phyloP scores from a whole-genome alignment of 2,888 invertebrate species.

The Tineola bisselliella region DNA sequence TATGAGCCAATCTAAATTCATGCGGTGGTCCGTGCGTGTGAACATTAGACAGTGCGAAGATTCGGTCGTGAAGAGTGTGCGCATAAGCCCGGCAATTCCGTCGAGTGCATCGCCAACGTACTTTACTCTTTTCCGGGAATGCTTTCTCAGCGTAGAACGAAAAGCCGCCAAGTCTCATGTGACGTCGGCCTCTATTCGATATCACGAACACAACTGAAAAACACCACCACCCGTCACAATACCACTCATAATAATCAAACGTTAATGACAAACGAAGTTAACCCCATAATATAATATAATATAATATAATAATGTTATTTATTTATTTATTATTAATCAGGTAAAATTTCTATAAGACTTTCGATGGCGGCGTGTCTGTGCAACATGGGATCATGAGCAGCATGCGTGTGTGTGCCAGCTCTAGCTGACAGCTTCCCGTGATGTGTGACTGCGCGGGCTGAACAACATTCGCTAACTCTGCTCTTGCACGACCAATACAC shows the following conservation, averaged over 20 bases:
- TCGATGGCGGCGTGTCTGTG: slow-evolving; percentile 44
- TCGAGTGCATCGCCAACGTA: slow-evolving; percentile 63
- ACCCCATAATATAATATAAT: too few species aligned
- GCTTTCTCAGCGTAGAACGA: slow-evolving; percentile 65
- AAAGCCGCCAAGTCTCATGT: slow-evolving; percentile 61
- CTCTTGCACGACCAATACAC: slow-evolving; percentile 56
- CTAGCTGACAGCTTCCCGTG: slow-evolving; percentile 39
- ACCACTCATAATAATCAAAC: slow-evolving; percentile 20
- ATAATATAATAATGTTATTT: not conserved
- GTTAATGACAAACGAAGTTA: not conserved
- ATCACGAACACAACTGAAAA: slow-evolving; percentile 67
- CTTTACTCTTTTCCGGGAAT: slow-evolving; percentile 62
- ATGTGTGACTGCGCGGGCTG: slow-evolving; percentile 46
- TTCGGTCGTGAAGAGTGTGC: slow-evolving; percentile 58
- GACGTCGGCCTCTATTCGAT: slow-evolving; percentile 60
- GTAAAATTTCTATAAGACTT: slow-evolving; percentile 51
- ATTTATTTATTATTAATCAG: slow-evolving; percentile 15
- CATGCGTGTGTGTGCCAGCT: slow-evolving; percentile 36
- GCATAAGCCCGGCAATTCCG: slow-evolving; percentile 63
- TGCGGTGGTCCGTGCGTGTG: slow-evolving; percentile 57
- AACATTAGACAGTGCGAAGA: slow-evolving; percentile 59
- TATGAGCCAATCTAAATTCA: slow-evolving; percentile 9
- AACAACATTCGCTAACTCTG: slow-evolving; percentile 38
- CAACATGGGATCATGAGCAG: slow-evolving; percentile 27
- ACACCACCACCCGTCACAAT: slow-evolving; percentile 36